A percentile compares a stretch with the other conserved stretches of the same genome.
Evolutionary conservation across 2,888 invertebrate genomes (phyloP).

Genomic region (Seladonia tumulorum): DNA sequence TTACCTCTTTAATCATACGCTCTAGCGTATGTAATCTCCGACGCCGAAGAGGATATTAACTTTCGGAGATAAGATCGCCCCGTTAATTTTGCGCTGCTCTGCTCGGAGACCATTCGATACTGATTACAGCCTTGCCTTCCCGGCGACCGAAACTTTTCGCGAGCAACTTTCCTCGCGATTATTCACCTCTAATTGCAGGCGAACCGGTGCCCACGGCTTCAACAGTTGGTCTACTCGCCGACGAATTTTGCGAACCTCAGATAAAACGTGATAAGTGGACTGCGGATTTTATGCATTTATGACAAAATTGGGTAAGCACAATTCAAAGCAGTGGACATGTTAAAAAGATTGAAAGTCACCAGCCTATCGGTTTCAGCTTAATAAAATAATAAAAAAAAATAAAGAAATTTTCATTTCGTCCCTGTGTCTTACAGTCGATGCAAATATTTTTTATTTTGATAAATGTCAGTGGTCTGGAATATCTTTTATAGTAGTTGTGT

Average conservation of each 20-base stretch:
- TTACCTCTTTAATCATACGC: conserved; percentile 65
- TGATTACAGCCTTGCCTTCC: conserved; percentile 20
- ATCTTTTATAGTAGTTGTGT: no score
- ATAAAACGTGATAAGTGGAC: not conserved
- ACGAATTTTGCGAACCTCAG: not conserved
- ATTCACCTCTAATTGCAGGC: not conserved
- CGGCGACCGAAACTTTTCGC: not conserved
- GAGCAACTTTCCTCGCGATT: not conserved
- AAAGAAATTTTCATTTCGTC: no score
- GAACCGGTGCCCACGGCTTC: not conserved
- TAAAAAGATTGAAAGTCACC: no score
- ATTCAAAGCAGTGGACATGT: no score
- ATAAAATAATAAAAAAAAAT: no score
- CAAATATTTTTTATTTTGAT: no score
- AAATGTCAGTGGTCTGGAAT: no score
- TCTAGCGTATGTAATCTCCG: conserved; percentile 35
- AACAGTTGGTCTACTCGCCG: not conserved
- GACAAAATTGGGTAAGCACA: no score
- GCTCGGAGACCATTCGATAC: conserved; percentile 25
- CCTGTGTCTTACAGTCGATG: no score
- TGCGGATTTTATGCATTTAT: not conserved
- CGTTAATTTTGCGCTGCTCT: not conserved
- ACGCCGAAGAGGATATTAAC: conserved; percentile 44
- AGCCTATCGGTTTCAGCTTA: no score
- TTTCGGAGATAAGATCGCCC: conserved; percentile 61